Percentiles rank a stretch among this genome's conserved stretches.
phyloP scores from a whole-genome alignment of 2,797 vertebrate species.

The Pseudochromis fuscus region DNA sequence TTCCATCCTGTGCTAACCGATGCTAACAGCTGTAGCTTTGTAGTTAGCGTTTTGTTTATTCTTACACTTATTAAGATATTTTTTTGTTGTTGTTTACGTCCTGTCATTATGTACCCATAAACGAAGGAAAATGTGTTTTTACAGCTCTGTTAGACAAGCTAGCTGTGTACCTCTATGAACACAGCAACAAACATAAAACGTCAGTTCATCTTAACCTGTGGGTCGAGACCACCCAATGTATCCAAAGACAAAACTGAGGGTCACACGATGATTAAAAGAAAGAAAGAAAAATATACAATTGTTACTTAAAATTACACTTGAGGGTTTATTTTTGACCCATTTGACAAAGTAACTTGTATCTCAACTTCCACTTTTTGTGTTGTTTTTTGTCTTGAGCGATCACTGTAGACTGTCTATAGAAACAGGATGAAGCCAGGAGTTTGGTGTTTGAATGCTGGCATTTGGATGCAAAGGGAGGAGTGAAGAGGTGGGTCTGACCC shows the following conservation, averaged over 20 bases:
- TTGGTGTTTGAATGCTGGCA: too few relatives aligned
- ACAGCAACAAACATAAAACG: not conserved
- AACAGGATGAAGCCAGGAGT: too few relatives aligned
- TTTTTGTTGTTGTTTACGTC: not conserved
- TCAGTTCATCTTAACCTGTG: slow-evolving; percentile 23
- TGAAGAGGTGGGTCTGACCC: too few relatives aligned
- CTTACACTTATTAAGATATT: not conserved
- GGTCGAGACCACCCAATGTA: slow-evolving; percentile 23
- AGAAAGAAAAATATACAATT: slow-evolving; percentile 6
- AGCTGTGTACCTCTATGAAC: not conserved
- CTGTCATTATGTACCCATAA: not conserved
- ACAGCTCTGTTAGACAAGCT: not conserved
- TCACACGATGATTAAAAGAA: slow-evolving; percentile 12
- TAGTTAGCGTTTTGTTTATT: slow-evolving; percentile 5
- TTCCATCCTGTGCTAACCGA: slow-evolving; percentile 11
- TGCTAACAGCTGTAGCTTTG: not conserved
- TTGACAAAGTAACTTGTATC: slow-evolving; percentile 6
- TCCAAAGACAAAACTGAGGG: not conserved
- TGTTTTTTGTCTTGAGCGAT: not conserved
- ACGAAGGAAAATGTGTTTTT: not conserved
- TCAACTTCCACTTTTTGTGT: not conserved
- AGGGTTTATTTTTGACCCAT: slow-evolving; percentile 13
- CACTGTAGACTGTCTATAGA: too few relatives aligned
- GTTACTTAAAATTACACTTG: slow-evolving; percentile 6
- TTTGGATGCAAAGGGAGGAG: too few relatives aligned